These are phyloP conservation scores for Hippasteria phrygiana DNA, from an alignment of 53 echinoderm and acorn worm species.

Conservation along the genomic window DNA sequence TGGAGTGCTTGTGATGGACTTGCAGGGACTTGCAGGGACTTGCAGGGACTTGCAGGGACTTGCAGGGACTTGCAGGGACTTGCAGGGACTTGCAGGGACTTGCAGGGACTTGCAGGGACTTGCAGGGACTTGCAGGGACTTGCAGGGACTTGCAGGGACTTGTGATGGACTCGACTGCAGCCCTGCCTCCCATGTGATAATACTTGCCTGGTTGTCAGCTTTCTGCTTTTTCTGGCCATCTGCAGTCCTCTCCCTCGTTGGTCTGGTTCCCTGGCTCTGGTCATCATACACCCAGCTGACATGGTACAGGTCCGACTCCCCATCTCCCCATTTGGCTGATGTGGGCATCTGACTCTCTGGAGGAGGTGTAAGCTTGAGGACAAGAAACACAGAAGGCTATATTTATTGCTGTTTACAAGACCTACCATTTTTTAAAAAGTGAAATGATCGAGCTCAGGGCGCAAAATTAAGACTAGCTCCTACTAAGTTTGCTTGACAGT, in stretches of 20 bases:
- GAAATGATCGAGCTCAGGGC: no score
- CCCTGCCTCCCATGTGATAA: neutral
- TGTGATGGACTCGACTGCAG: neutral
- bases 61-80: no score
- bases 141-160: neutral
- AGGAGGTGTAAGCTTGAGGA: constrained; percentile 34
- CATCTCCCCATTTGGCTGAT: neutral
- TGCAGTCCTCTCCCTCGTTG: neutral
- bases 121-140: no score
- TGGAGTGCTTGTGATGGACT: no score
- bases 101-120: no score
- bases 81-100: no score
- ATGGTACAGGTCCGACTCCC: constrained; percentile 40
- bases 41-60: no score
- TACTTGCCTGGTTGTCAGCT: constrained; percentile 19
- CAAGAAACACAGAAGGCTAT: neutral
- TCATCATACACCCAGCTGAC: constrained; percentile 61
- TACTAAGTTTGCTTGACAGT: no score
- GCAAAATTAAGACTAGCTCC: no score
- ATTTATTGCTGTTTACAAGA: no score
- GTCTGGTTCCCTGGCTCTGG: neutral
- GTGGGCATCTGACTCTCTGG: neutral
- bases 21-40: no score
- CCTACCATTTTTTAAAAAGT: no score
- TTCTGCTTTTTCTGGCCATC: neutral